Percentiles rank a stretch among this genome's conserved stretches.
Evolutionary conservation across 2,888 invertebrate genomes (phyloP).

Genomic region (Acrobasis repandana): DNA sequence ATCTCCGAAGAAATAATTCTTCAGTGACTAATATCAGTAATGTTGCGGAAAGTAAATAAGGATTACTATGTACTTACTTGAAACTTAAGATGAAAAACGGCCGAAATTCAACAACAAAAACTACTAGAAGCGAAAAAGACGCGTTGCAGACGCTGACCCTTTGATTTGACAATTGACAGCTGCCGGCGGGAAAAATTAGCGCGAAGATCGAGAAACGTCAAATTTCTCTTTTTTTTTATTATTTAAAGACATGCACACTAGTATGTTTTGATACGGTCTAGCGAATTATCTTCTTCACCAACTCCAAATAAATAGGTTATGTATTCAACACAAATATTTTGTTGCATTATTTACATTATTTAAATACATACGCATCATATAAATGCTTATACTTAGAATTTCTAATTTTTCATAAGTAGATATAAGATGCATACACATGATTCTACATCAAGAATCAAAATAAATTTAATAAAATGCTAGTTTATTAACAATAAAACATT

Average conservation of each 20-base stretch:
- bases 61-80: not conserved
- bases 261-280: not conserved
- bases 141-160: conserved; percentile 43
- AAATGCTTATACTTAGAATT: too few relatives aligned
- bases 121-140: conserved; percentile 22
- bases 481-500: too few relatives aligned
- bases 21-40: not conserved
- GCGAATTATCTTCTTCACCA: not conserved
- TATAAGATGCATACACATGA: too few relatives aligned
- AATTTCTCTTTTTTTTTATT: conserved; percentile 1
- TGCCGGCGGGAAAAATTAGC: conserved; percentile 62
- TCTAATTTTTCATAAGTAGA: too few relatives aligned
- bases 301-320: too few relatives aligned
- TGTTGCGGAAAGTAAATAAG: not conserved
- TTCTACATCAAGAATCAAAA: too few relatives aligned
- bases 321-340: too few relatives aligned
- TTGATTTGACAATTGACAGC: conserved; percentile 34
- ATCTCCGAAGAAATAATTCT: not conserved
- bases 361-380: too few relatives aligned
- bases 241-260: not conserved
- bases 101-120: not conserved
- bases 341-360: too few relatives aligned
- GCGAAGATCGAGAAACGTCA: conserved; percentile 48
- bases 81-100: not conserved
- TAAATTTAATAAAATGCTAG: too few relatives aligned